Conservation (phyloP, 2,113 vertebrate genomes). For the Saccopteryx bilineata region DNA sequence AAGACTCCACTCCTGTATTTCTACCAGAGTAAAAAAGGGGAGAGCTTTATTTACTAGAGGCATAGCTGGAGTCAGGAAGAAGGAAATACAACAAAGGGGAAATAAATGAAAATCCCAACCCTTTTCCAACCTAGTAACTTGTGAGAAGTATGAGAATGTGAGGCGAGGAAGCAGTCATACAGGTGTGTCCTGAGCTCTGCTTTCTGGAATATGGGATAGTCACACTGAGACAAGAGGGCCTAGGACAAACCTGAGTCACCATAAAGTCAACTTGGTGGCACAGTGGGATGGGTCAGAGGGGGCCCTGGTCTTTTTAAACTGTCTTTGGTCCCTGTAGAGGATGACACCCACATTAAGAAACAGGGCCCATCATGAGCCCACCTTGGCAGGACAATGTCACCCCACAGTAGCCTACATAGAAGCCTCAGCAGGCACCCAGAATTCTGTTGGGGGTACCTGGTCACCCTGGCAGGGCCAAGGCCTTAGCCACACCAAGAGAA, state of each 20-base stretch:
- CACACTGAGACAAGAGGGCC: not conserved
- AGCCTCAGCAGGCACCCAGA: not conserved
- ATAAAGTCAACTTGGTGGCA: not conserved
- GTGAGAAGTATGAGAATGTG: not conserved
- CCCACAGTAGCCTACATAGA: not conserved
- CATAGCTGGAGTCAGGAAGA: not conserved
- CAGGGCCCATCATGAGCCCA: not conserved
- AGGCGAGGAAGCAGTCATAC: not conserved
- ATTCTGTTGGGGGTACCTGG: not conserved
- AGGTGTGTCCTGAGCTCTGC: not conserved
- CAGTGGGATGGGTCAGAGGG: not conserved
- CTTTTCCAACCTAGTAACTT: not conserved
- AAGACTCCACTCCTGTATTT: not conserved
- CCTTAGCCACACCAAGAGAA: not conserved
- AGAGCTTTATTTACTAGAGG: not conserved
- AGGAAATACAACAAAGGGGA: conserved; percentile 2
- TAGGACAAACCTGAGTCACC: not conserved
- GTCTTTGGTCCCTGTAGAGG: not conserved
- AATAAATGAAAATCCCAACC: not conserved
- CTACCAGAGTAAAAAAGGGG: not conserved
- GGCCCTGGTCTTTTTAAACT: not conserved
- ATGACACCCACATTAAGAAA: not conserved
- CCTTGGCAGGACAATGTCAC: not conserved
- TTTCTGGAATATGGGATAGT: not conserved
- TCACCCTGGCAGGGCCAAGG: not conserved